Base-by-base conservation (phyloP, 2,797 vertebrate genomes). In the Sciurus carolinensis region DNA sequence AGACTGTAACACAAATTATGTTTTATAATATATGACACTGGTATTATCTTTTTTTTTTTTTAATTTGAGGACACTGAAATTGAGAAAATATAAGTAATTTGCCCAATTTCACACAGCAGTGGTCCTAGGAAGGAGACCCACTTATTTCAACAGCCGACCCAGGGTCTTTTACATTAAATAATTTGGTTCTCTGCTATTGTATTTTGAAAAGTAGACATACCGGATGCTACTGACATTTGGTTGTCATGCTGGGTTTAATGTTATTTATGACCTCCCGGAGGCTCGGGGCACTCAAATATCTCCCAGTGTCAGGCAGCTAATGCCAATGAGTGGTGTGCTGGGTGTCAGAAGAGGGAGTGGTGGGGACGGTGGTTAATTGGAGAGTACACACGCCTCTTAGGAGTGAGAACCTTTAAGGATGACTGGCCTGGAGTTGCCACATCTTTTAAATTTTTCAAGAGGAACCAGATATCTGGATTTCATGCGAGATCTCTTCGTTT, bases 1-100 rank as follows among this genome's bases (percentile, higher is more conserved):
- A 39, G 75, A 84, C 30, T 89, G 89, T 64, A 83, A 54, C 28
- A 84, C 13, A 69, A 39, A 64, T 88, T 50, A n/a, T 80, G 26
- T 50, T 44, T 66, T 39, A 1, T 54, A 33, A 73, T 11, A 80
- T 71, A 59, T 79, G 64, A 52, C 7, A 52, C 85, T 85, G 22
- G 12, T 79, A 36, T 84, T 85, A 81, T 79, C 36, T 47, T 47
- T 82, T 6, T 15, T 18, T 73, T 47, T 57, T 20, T 54, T 20
- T 7, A 85, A 81, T 22, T 80, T 90, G 33, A 96, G 54, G 57
- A 71, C 33, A 44, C 3, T 62, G 77, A 86, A 81, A 75, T 94
- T 69, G 64, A 94, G 66, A 59, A 62, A 94, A 92, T 42, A 67
- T 82, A 82, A 85, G 13, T 57, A 67, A 84, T n/a, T 76, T 86